Percentiles rank a stretch among this genome's conserved stretches.
These are phyloP conservation scores for Laupala kohalensis DNA, from an alignment of 1,140 invertebrate genomes.

Conservation along the genomic window DNA sequence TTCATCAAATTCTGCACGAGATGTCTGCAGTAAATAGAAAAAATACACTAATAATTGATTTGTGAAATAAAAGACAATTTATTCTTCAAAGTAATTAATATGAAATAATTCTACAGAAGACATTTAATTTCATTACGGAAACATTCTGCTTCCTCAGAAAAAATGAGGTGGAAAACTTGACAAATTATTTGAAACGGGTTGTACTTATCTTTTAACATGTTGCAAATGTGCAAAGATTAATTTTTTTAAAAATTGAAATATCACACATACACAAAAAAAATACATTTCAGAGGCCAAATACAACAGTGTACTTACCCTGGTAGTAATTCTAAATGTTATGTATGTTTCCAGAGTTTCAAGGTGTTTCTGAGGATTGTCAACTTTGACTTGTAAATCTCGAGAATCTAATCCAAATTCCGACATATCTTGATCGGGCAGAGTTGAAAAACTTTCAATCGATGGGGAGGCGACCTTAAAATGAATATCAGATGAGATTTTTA, in stretches of 20 bases:
- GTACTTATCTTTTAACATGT: no score
- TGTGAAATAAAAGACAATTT: neutral
- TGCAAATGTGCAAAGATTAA: no score
- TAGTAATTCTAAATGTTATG: conserved; percentile 56
- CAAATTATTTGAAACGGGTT: no score
- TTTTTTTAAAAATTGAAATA: no score
- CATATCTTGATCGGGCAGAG: conserved; percentile 40
- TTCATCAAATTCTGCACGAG: conserved; percentile 48
- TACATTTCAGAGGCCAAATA: no score
- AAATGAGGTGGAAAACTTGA: no score
- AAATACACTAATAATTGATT: neutral
- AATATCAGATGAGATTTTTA: neutral
- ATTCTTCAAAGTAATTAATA: no score
- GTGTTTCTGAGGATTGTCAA: conserved; percentile 68
- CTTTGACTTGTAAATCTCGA: conserved; percentile 49
- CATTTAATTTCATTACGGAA: no score
- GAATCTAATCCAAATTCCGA: conserved; percentile 37
- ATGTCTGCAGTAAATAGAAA: conserved; percentile 32
- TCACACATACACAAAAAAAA: no score
- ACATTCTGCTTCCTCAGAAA: no score
- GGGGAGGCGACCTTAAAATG: conserved; percentile 37
- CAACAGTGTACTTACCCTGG: conserved; percentile 35
- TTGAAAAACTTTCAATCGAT: conserved; percentile 46
- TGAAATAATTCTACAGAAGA: no score
- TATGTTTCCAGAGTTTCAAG: conserved; percentile 60